Evolutionary conservation across 2,113 vertebrate genomes (phyloP).

Genomic region (Erythrolamprus reginae): DNA sequence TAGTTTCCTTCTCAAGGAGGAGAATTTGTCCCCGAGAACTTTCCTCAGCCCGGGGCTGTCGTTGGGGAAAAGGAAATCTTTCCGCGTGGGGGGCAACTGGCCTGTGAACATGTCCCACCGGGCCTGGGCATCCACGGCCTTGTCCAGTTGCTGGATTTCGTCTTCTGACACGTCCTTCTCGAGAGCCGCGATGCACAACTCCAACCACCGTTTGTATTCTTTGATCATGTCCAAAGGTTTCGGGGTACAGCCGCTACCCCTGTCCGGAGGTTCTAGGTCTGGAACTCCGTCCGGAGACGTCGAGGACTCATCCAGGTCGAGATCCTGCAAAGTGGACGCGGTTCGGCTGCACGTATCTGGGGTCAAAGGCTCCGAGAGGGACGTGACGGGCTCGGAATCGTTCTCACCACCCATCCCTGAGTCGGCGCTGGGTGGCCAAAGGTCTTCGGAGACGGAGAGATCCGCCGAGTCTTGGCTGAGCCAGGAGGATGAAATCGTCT

Average conservation of each 20-base stretch:
- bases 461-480: constrained; percentile 41
- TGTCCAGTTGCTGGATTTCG: constrained; percentile 60
- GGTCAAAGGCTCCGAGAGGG: constrained; percentile 54
- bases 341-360: constrained; percentile 52
- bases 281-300: neutral
- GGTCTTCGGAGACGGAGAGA: constrained; percentile 37
- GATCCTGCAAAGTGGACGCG: constrained; percentile 41
- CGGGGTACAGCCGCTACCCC: neutral
- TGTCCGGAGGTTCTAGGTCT: neutral
- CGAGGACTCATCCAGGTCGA: constrained; percentile 50
- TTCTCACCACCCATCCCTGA: constrained; percentile 67
- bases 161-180: constrained; percentile 63
- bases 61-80: constrained; percentile 44
- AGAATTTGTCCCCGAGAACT: constrained; percentile 66
- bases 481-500: constrained; percentile 32
- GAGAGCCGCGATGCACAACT: constrained; percentile 62
- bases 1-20: constrained; percentile 62
- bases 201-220: constrained; percentile 65
- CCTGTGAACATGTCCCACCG: constrained; percentile 70
- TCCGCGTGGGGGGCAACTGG: constrained; percentile 48
- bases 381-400: constrained; percentile 52
- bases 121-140: constrained; percentile 53
- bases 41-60: constrained; percentile 53
- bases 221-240: constrained; percentile 40
- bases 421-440: constrained; percentile 51